A percentile compares a stretch with the other conserved stretches of the same genome.
phyloP scores from a whole-genome alignment of 2,113 vertebrate genomes.

The Marmota monax region DNA sequence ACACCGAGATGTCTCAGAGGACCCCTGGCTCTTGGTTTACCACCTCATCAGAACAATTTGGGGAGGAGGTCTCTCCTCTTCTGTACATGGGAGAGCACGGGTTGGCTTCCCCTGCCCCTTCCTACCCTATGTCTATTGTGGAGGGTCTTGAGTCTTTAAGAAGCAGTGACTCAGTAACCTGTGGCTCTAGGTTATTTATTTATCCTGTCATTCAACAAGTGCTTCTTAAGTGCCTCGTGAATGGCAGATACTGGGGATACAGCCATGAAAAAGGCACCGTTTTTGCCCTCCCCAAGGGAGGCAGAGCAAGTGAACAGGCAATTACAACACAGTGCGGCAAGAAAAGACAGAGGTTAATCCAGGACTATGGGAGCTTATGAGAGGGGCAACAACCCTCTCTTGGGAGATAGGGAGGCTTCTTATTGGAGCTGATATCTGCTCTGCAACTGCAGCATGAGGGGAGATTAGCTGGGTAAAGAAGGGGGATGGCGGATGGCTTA shows the following conservation, averaged over 20 bases:
- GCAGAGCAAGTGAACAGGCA: not conserved
- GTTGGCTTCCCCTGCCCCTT: not conserved
- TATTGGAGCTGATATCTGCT: not conserved
- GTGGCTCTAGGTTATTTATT: not conserved
- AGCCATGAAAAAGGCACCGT: not conserved
- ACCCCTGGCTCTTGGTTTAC: not conserved
- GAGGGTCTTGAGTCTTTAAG: not conserved
- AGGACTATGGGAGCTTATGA: not conserved
- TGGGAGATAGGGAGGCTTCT: not conserved
- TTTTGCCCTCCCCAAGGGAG: not conserved
- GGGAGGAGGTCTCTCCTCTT: not conserved
- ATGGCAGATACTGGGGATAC: not conserved
- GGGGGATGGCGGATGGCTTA: not conserved
- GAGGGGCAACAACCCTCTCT: not conserved
- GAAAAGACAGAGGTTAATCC: not conserved
- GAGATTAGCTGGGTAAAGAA: not conserved
- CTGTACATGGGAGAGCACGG: fast-evolving
- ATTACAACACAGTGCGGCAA: not conserved
- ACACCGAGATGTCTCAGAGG: not conserved
- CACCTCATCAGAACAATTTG: not conserved
- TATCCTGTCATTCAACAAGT: not conserved
- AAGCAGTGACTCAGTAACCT: constrained; percentile 1
- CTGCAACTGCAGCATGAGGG: not conserved
- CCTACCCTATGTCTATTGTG: not conserved
- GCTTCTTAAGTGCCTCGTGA: not conserved